phyloP scores from a whole-genome alignment of 2,888 invertebrate species.

The Latrodectus hesperus region DNA sequence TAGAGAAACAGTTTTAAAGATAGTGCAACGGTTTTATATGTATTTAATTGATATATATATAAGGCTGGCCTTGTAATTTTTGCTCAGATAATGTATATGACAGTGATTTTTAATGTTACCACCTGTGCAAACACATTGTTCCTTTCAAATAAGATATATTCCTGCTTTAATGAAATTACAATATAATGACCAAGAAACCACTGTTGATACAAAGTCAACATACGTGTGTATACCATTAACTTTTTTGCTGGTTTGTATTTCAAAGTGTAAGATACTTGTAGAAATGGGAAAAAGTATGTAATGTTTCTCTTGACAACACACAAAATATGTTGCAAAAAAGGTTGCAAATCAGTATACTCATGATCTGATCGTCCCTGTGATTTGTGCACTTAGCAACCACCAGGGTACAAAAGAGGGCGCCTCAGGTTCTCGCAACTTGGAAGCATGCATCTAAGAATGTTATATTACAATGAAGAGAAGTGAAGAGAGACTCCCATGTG shows the following conservation, averaged over 20 bases:
- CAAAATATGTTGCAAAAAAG: background rate
- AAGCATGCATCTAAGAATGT: conserved; percentile 27
- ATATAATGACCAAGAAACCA: conserved; percentile 34
- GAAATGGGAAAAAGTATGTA: background rate
- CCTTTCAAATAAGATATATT: conserved; percentile 61
- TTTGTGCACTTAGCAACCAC: conserved; percentile 60
- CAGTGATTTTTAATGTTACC: conserved; percentile 68
- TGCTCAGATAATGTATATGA: conserved; percentile 65
- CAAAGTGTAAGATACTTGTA: conserved; percentile 15
- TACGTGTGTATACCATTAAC: conserved; percentile 23
- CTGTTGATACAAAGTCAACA: conserved; percentile 48
- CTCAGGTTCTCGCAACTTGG: conserved; percentile 11
- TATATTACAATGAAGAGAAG: conserved; percentile 15
- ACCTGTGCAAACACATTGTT: conserved; percentile 68
- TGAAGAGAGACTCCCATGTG: conserved; percentile 30
- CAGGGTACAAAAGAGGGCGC: conserved; percentile 48
- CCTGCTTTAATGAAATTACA: conserved; percentile 54
- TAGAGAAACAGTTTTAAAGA: background rate
- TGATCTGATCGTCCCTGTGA: conserved; percentile 62
- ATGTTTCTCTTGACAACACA: conserved; percentile 27
- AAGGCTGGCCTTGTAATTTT: conserved; percentile 68
- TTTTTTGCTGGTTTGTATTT: conserved; percentile 37
- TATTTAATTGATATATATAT: conserved; percentile 49
- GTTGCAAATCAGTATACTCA: conserved; percentile 34
- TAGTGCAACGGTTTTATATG: conserved; percentile 49